Conservation (phyloP, 2,888 invertebrate genomes). For the Spatulosminthurus flaviceps region DNA sequence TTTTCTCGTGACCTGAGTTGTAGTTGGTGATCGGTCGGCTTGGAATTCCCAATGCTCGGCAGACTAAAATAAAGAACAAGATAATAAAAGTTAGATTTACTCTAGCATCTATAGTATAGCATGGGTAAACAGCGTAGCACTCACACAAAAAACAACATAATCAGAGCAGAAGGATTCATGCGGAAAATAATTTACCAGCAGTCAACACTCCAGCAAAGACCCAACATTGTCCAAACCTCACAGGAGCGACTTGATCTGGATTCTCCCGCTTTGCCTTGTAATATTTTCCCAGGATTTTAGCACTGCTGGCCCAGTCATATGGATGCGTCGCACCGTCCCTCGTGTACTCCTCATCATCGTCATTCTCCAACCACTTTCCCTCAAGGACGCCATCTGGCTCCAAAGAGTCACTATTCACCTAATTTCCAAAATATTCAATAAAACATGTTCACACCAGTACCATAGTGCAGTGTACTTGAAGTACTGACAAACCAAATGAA, state of each 20-base stretch:
- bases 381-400: constrained; percentile 87
- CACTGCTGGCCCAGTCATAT: constrained; percentile 93
- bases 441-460: no score
- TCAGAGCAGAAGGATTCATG: not conserved
- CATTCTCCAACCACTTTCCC: constrained; percentile 79
- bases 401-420: constrained; percentile 75
- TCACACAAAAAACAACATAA: no score
- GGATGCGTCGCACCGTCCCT: no score
- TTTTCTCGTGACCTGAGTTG: constrained; percentile 94
- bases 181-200: constrained; percentile 75
- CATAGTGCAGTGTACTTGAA: no score
- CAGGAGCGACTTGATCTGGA: constrained; percentile 67
- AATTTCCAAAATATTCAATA: not conserved
- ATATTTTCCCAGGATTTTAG: constrained; percentile 85
- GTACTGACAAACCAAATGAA: not conserved
- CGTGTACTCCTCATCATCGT: no score
- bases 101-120: no score
- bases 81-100: no score
- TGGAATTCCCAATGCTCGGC: constrained; percentile 88
- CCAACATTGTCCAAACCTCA: constrained; percentile 96
- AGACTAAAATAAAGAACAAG: constrained; percentile 76
- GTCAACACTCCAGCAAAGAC: constrained; percentile 91
- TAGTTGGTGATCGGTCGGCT: constrained; percentile 87
- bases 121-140: no score
- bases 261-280: constrained; percentile 77